Conservation (phyloP, 2,113 vertebrate species). For the Blennius ocellaris region DNA sequence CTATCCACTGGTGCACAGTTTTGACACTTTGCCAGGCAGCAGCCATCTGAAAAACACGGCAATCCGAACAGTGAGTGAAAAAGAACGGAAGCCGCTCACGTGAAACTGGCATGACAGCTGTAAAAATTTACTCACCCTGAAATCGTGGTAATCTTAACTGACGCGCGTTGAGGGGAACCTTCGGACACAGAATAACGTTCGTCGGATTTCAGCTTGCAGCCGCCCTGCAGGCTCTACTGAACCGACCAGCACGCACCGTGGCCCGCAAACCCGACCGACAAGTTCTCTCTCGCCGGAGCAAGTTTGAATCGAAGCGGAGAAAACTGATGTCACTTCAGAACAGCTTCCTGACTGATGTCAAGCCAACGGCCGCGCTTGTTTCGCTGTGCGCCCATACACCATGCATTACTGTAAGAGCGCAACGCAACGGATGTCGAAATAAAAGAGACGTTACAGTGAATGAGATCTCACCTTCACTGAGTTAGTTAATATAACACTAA, state of each 20-base stretch:
- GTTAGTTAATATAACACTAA: too few species aligned
- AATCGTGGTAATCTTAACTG: accelerated
- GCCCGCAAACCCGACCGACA: not conserved
- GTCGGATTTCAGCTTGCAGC: constrained; percentile 1
- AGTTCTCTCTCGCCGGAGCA: too few species aligned
- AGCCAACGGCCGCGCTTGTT: too few species aligned
- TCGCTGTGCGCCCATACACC: too few species aligned
- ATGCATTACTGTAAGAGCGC: too few species aligned
- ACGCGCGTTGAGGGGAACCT: constrained; percentile 1
- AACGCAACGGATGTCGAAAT: too few species aligned
- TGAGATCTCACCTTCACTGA: too few species aligned
- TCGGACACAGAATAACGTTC: not conserved
- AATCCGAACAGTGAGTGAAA: not conserved
- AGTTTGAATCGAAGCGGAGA: not conserved
- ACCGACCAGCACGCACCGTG: not conserved
- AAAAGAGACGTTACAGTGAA: too few species aligned
- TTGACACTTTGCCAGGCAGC: constrained; percentile 71
- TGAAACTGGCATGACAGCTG: too few species aligned
- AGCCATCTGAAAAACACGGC: constrained; percentile 64
- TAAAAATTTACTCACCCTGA: not conserved
- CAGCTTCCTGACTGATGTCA: too few species aligned
- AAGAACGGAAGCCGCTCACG: not conserved
- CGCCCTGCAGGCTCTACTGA: not conserved
- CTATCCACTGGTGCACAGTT: constrained; percentile 67
- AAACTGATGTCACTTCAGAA: not conserved